Conservation (phyloP, 2,888 invertebrate species). For the Tipula helvola region DNA sequence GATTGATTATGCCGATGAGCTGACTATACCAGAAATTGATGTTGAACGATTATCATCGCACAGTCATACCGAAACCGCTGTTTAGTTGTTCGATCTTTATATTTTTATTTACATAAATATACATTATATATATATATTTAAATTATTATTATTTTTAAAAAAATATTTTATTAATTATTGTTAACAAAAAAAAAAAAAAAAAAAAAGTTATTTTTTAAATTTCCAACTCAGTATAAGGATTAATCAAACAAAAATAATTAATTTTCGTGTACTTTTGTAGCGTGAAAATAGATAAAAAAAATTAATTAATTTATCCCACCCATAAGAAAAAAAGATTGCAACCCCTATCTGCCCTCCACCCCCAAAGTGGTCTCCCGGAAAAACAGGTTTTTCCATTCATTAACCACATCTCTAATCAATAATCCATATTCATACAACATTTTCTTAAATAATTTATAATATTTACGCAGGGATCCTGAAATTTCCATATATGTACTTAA, state of each 20-base stretch:
- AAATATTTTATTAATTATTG: background rate
- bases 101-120: conserved; percentile 9
- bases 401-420: too few relatives aligned
- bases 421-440: too few relatives aligned
- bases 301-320: background rate
- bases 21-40: conserved; percentile 84
- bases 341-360: background rate
- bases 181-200: background rate
- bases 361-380: background rate
- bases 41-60: conserved; percentile 85
- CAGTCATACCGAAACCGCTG: conserved; percentile 91
- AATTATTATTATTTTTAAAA: background rate
- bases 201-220: background rate
- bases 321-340: background rate
- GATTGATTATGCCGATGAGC: conserved; percentile 82
- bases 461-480: too few relatives aligned
- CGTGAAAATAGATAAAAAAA: background rate
- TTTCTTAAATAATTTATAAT: too few relatives aligned
- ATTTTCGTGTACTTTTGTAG: background rate
- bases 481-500: too few relatives aligned
- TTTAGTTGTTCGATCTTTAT: conserved; percentile 39
- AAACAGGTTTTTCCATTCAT: background rate
- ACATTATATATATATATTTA: background rate
- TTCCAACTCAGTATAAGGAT: background rate
- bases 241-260: background rate